Base-by-base conservation (phyloP, 2,113 vertebrate species). In the Progne subis region DNA sequence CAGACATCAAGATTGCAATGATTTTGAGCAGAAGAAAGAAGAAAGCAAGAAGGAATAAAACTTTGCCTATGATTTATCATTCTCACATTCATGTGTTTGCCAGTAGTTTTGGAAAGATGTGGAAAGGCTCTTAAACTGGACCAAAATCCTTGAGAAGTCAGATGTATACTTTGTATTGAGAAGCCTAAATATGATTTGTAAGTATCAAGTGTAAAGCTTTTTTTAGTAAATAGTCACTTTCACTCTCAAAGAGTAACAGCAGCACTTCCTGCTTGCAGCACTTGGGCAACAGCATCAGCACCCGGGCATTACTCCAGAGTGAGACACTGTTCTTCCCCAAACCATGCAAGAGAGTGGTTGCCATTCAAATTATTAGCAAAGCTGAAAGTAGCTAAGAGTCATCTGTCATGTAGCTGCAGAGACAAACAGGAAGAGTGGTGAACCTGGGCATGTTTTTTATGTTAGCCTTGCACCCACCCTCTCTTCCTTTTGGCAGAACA, bases 401-500 rank as follows among this genome's bases (percentile, higher is more conserved):
- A 86, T 94, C 91, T 78, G 80, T 81, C 91, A 68, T 94, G 47
- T 86, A 96, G 52, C 80, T 95, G 59, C 56, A 92, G 92, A 96
- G 93, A 91, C 92, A 95, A 95, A 97, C 94, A 93, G 94, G 92
- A 96, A 93, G 92, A 96, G 92, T 93, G 95, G 89, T 95, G 81
- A 93, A 92, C 83, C 84, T 94, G 67, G 78, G 84, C 83, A 91
- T 91, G 82, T 92, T 87, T 91, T 92, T 41, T 67, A 32, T 95
- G 92, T 88, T 92, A 92, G 78, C 56, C 75, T 80, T 75, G 82
- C 8, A 13, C 89, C 89, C 84, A 88, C 94, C 71, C 87, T 72
- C 71, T 96, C 96, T 94, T 95, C 92, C 94, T 92, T 95, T 96
- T 88, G 93, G 91, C 68, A 85, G 93, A 96, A 86, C 92, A 95